A percentile compares a stretch with the other conserved stretches of the same genome.
These are phyloP conservation scores for Drosophila nigrodunni DNA, from an alignment of 1,140 invertebrate species.

Conservation along the genomic window DNA sequence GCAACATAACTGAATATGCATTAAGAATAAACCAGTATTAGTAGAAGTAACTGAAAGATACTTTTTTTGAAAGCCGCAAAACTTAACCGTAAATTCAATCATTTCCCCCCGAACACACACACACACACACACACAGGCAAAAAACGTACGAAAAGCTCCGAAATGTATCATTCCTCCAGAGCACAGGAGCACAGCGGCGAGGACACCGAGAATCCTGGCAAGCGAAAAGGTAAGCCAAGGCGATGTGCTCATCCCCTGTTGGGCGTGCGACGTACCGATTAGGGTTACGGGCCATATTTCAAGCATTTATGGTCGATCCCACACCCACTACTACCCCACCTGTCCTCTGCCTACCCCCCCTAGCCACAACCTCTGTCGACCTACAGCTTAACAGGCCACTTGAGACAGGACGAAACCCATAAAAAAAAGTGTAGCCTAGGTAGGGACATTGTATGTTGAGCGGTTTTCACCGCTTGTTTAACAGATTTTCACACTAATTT, in stretches of 20 bases:
- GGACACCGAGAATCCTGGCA: slow-evolving; percentile 80
- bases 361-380: neutral
- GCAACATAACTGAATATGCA: slow-evolving; percentile 74
- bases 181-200: slow-evolving; percentile 76
- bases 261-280: slow-evolving; percentile 66
- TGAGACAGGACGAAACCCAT: slow-evolving; percentile 65
- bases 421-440: slow-evolving; percentile 51
- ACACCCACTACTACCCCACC: neutral
- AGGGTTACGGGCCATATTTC: slow-evolving; percentile 80
- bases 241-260: slow-evolving; percentile 33
- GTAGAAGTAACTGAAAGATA: slow-evolving; percentile 44
- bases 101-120: slow-evolving; percentile 45
- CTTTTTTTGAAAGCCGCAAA: slow-evolving; percentile 24
- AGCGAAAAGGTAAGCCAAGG: slow-evolving; percentile 81
- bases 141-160: slow-evolving; percentile 83
- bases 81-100: slow-evolving; percentile 60
- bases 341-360: neutral
- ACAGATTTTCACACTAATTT: slow-evolving; percentile 84
- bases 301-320: slow-evolving; percentile 57
- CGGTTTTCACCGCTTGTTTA: slow-evolving; percentile 53
- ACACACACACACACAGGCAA: slow-evolving; percentile 60
- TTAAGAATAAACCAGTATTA: slow-evolving; percentile 45
- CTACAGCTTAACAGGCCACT: slow-evolving; percentile 73
- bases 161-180: slow-evolving; percentile 78
- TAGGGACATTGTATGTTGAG: slow-evolving; percentile 37